Conservation (phyloP, 2,113 vertebrate genomes). For the Aix galericulata region DNA sequence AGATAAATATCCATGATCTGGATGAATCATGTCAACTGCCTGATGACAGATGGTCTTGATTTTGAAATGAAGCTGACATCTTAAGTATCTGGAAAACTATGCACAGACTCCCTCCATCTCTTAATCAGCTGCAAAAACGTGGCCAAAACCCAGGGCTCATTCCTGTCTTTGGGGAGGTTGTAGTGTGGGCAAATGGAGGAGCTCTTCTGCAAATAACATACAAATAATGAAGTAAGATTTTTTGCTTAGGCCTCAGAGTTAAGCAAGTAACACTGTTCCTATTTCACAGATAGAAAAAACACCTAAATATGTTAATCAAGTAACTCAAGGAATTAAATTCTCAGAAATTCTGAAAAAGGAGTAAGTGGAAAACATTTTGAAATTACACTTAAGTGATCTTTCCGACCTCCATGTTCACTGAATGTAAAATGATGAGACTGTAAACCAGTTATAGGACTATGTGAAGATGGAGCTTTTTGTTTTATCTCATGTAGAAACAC, state of each 20-base stretch:
- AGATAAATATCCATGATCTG: slow-evolving; percentile 26
- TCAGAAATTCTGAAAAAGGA: not conserved
- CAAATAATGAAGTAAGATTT: too few relatives aligned
- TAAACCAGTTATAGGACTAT: not conserved
- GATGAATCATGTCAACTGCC: not conserved
- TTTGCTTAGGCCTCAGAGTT: not conserved
- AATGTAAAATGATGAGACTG: not conserved
- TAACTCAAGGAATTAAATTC: not conserved
- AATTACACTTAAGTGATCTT: not conserved
- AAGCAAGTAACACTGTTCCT: not conserved
- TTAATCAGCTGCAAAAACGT: not conserved
- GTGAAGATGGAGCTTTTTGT: not conserved
- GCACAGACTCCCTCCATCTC: not conserved
- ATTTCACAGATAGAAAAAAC: not conserved
- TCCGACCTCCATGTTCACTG: not conserved
- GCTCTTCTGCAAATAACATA: not conserved
- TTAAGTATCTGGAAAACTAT: not conserved
- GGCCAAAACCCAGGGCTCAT: not conserved
- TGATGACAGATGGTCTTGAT: not conserved
- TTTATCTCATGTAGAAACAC: not conserved
- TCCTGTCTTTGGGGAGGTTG: not conserved
- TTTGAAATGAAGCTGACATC: not conserved
- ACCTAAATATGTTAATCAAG: not conserved
- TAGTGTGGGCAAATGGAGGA: not conserved
- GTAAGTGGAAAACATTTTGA: not conserved